A percentile compares a stretch with the other conserved stretches of the same genome.
These are phyloP conservation scores for Drepana falcataria DNA, from an alignment of 2,888 invertebrate species.

Conservation along the genomic window DNA sequence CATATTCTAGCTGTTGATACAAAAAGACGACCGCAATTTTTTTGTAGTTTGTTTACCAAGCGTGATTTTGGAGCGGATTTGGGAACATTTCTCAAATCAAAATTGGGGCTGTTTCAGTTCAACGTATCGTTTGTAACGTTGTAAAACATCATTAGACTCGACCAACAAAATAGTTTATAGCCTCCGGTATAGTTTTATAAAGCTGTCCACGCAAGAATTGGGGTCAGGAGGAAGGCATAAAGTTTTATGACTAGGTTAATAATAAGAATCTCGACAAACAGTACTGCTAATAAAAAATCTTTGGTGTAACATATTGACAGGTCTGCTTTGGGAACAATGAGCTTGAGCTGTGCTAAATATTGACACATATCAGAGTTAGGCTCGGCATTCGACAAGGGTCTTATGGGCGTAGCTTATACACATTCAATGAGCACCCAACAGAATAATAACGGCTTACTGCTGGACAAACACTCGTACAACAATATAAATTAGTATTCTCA, in stretches of 20 bases:
- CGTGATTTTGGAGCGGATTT: too few relatives aligned
- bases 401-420: conserved; percentile 41
- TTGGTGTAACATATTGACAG: conserved; percentile 11
- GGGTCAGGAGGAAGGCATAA: conserved; percentile 45
- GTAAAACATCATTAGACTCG: conserved; percentile 40
- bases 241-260: conserved; percentile 20
- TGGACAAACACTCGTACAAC: not conserved
- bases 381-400: conserved; percentile 29
- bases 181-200: conserved; percentile 49
- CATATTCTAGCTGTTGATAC: too few relatives aligned
- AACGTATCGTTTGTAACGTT: conserved; percentile 38
- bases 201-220: conserved; percentile 32
- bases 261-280: not conserved
- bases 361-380: conserved; percentile 33
- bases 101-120: conserved; percentile 27
- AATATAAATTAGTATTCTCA: not conserved
- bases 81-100: too few relatives aligned
- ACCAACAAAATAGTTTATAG: conserved; percentile 59
- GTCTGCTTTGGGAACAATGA: conserved; percentile 11
- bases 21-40: too few relatives aligned
- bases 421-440: conserved; percentile 26
- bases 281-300: not conserved
- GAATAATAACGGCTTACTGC: conserved; percentile 25
- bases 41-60: too few relatives aligned
- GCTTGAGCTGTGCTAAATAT: conserved; percentile 24